Evolutionary conservation across 1,140 invertebrate species (phyloP), one percentile per base, ranked within the genome.

Genomic region (Magallana gigas): DNA sequence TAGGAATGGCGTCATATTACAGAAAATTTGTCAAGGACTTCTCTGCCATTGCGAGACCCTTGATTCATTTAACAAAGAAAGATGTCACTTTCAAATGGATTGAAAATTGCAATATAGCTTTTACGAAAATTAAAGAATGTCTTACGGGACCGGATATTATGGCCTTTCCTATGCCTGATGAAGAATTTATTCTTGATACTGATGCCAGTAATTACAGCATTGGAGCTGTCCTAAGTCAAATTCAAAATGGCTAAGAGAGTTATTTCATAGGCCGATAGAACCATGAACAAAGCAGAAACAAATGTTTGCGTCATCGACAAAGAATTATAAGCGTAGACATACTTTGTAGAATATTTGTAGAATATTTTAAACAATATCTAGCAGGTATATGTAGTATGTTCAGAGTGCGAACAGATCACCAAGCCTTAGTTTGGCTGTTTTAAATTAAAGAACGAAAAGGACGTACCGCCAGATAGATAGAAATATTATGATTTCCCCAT

Each of bases 401-500:
- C 29, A 36, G 81, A 9, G 57, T 92, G 0, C 23, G 88, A 7
- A 92, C 90, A 16, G 92, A 92, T 81, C 90, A 93, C 84, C 71
- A 87, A 60, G 85, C 92, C 14, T 64, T 92, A n/a, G 89, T 87
- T 56, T 92, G 91, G 91, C 57, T 92, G 14, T 71, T 84, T 23
- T 23, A 23, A 23, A 23, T 23, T 23, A 23, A 23, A 23, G 23
- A 23, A 23, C 23, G 0, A 23, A 1, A 23, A 23, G 23, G 23
- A 23, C 23, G 23, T 23, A 23, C 23, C 23, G 23, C 23, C 23
- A 23, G 23, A 23, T 23, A 23, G 23, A 23, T 23, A 23, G 23
- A 23, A 23, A 23, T 23, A 23, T 23, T 23, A 23, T 23, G 23
- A 23, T 23, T 23, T 23, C 23, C 1, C 23, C 23, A 23, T 23